Evolutionary conservation across 2,113 vertebrate species (phyloP).

Genomic region (Drymodes brunneopygia): DNA sequence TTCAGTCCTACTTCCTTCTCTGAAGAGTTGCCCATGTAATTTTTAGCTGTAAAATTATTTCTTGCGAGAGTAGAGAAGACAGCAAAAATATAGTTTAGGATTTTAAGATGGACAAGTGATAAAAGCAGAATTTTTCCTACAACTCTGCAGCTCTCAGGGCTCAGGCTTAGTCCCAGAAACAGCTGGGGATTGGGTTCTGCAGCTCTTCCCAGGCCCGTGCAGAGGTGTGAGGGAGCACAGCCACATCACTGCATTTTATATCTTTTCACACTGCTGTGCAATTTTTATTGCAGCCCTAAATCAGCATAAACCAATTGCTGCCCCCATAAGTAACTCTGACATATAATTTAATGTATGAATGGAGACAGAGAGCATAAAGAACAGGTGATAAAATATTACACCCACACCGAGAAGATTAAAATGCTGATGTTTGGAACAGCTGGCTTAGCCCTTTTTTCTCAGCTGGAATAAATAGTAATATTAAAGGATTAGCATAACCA

Average conservation of each 20-base stretch:
- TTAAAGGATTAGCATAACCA: conserved; percentile 63
- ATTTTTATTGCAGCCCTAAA: conserved; percentile 62
- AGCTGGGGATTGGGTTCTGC: background rate
- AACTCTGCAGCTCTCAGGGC: rapidly evolving
- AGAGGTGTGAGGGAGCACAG: background rate
- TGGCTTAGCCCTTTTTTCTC: conserved; percentile 26
- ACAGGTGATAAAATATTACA: conserved; percentile 58
- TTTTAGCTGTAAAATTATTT: background rate
- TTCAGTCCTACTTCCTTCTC: background rate
- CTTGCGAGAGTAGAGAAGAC: background rate
- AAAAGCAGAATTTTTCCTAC: background rate
- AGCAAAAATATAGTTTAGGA: background rate
- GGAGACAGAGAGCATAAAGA: conserved; percentile 42
- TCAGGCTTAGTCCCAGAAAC: background rate
- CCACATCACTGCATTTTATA: background rate
- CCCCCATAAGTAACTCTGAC: conserved; percentile 8
- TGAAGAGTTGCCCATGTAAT: background rate
- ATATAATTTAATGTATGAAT: conserved; percentile 17
- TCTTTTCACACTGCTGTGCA: background rate
- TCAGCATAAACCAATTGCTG: background rate
- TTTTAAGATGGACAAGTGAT: background rate
- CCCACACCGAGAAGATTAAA: conserved; percentile 21
- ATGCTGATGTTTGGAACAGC: conserved; percentile 42
- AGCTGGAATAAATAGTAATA: conserved; percentile 45
- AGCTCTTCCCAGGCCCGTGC: background rate